phyloP scores from a whole-genome alignment of 2,113 vertebrate species.

The human region GRCh38 chr11:70581001-70581500 shows the following conservation, averaged over 20 bases:
- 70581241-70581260: not conserved
- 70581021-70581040: too few species aligned
- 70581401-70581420: too few species aligned
- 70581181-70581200: not conserved
- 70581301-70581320: accelerated
- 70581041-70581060: accelerated
- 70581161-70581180: too few species aligned
- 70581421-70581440: not conserved
- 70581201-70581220: not conserved
- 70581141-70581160: accelerated
- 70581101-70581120: accelerated
- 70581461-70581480: not conserved
- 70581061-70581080: accelerated
- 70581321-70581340: not conserved
- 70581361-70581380: not conserved
- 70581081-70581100: accelerated
- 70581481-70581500: not conserved
- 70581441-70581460: not conserved
- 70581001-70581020: accelerated
- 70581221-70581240: not conserved
- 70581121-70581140: not conserved
- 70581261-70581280: too few species aligned
- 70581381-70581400: too few species aligned
- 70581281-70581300: not conserved
- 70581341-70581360: not conserved